Conservation (phyloP, 2,113 vertebrate genomes). For the Irena cyanogastra region DNA sequence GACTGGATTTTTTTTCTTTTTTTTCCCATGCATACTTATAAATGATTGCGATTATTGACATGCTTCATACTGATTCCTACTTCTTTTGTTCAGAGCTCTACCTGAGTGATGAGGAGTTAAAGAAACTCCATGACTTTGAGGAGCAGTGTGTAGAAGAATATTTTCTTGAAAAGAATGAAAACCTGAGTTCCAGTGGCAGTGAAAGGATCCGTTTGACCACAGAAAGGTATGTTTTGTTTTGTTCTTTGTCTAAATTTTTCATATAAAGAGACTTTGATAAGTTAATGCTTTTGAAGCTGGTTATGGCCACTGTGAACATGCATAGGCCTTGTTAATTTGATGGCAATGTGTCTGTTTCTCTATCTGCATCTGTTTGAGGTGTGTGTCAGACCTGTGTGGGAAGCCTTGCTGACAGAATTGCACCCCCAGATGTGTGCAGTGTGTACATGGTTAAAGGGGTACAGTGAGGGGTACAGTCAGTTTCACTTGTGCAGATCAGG, state of each 20-base stretch:
- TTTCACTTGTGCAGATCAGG: background rate
- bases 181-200: constrained; percentile 70
- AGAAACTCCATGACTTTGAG: constrained; percentile 94
- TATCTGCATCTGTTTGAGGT: background rate
- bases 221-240: constrained; percentile 74
- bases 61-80: background rate
- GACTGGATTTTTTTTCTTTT: background rate
- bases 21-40: background rate
- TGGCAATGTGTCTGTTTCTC: background rate
- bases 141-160: constrained; percentile 87
- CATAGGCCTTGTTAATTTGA: background rate
- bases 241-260: background rate
- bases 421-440: background rate
- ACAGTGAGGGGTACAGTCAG: background rate
- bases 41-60: background rate
- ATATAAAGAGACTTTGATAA: background rate
- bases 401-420: background rate
- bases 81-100: constrained; percentile 80
- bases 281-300: background rate
- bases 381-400: background rate
- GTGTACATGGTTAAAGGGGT: background rate
- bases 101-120: constrained; percentile 85
- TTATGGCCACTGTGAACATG: background rate
- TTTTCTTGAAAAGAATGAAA: constrained; percentile 83
- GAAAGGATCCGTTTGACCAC: constrained; percentile 84